Evolutionary conservation across 2,113 vertebrate genomes (phyloP).

Genomic region (Atherinomorus stipes): DNA sequence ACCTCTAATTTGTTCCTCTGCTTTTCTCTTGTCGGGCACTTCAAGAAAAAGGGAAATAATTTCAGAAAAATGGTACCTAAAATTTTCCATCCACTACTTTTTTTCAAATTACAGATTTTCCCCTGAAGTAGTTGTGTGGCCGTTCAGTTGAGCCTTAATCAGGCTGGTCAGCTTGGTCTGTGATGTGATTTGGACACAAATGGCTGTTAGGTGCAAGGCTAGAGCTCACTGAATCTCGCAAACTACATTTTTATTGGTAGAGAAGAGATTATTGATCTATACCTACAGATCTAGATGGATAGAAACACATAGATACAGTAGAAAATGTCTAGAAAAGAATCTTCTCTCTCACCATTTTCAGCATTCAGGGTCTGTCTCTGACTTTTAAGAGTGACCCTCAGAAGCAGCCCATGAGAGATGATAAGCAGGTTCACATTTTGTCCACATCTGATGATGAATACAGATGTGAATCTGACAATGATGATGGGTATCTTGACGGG

Average conservation of each 20-base stretch:
- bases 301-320: no score
- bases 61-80: slow-evolving; percentile 35
- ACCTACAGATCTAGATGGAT: no score
- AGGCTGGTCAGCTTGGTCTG: slow-evolving; percentile 33
- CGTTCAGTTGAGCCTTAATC: slow-evolving; percentile 49
- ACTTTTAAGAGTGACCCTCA: slow-evolving; percentile 70
- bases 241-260: slow-evolving; percentile 14
- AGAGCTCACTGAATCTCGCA: slow-evolving; percentile 15
- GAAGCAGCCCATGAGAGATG: slow-evolving; percentile 64
- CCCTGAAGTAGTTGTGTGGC: slow-evolving; percentile 32
- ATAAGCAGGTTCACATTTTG: slow-evolving; percentile 72
- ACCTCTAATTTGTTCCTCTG: slow-evolving; percentile 70
- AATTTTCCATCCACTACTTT: slow-evolving; percentile 8
- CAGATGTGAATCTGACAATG: slow-evolving; percentile 70
- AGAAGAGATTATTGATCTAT: no score
- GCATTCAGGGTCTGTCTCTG: slow-evolving; percentile 67
- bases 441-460: slow-evolving; percentile 65
- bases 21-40: slow-evolving; percentile 35
- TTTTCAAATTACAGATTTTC: slow-evolving; percentile 55
- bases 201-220: slow-evolving; percentile 43
- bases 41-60: slow-evolving; percentile 48
- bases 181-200: slow-evolving; percentile 27
- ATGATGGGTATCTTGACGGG: slow-evolving; percentile 74
- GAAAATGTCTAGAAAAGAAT: no score
- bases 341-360: no score